Evolutionary conservation across 2,113 vertebrate species (phyloP).

Genomic region (Xenotilapia caudafasciata): DNA sequence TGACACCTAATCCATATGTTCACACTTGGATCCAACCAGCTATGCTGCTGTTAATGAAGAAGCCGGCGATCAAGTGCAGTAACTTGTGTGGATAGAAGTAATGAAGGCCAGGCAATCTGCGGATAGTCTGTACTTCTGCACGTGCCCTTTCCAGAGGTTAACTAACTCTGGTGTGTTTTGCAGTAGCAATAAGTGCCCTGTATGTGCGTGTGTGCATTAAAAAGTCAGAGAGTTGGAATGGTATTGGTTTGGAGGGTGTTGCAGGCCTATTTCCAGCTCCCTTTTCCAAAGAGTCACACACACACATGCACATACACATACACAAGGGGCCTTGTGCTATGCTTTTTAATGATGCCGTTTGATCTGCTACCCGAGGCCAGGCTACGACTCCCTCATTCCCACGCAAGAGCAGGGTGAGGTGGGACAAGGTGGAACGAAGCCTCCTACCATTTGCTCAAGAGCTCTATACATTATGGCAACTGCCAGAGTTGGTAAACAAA

Average conservation of each 20-base stretch:
- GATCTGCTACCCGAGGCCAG: constrained; percentile 51
- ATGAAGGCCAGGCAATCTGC: constrained; percentile 38
- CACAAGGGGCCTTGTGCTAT: constrained; percentile 47
- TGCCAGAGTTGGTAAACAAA: constrained; percentile 17
- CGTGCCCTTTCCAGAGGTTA: neutral
- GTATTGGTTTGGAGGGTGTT: constrained; percentile 52
- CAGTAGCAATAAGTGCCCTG: neutral
- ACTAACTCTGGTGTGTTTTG: neutral
- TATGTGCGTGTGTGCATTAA: neutral
- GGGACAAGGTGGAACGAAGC: neutral
- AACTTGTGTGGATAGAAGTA: constrained; percentile 16
- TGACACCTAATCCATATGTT: constrained; percentile 47
- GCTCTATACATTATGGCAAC: neutral
- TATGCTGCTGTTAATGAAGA: constrained; percentile 27
- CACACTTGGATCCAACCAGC: constrained; percentile 14
- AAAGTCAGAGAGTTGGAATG: constrained; percentile 31
- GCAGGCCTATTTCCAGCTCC: constrained; percentile 39
- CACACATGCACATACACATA: constrained; percentile 5
- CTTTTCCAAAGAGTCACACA: constrained; percentile 32
- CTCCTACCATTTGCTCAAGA: neutral
- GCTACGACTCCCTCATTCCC: constrained; percentile 42
- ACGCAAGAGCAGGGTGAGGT: constrained; percentile 10
- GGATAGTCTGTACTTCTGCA: neutral
- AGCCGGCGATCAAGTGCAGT: constrained; percentile 26
- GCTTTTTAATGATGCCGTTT: constrained; percentile 59